Evolutionary conservation across 2,888 invertebrate genomes (phyloP).

Genomic region (Liopterus haemorrhoidalis): DNA sequence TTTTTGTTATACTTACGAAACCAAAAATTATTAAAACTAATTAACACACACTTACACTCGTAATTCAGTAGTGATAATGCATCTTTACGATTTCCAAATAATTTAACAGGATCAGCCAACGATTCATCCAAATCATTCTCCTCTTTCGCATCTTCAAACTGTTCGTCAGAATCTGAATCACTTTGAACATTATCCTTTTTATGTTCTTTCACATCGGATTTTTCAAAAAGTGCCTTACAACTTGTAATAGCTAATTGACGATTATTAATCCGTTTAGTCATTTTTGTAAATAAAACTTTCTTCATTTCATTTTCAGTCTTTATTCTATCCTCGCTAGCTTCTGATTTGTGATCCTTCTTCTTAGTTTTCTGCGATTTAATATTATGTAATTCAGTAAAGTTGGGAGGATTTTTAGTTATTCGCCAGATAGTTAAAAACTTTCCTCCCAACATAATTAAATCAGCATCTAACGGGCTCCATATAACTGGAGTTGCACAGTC

Average conservation of each 20-base stretch:
- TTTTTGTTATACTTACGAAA: no score
- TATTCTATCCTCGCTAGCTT: slow-evolving; percentile 13
- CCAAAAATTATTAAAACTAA: not conserved
- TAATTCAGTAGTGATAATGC: slow-evolving; percentile 30
- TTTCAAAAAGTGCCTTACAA: not conserved
- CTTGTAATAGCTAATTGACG: not conserved
- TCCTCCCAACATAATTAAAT: slow-evolving; percentile 60
- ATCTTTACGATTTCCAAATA: slow-evolving; percentile 35
- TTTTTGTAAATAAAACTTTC: no score
- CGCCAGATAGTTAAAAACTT: slow-evolving; percentile 64
- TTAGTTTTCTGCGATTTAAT: slow-evolving; percentile 9
- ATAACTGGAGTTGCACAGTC: slow-evolving; percentile 52
- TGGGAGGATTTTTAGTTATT: slow-evolving; percentile 46
- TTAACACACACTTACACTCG: slow-evolving; percentile 40
- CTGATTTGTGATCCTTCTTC: no score
- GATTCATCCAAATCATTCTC: slow-evolving; percentile 3
- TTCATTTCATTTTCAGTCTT: no score
- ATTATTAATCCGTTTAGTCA: no score
- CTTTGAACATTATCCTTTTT: slow-evolving; percentile 3
- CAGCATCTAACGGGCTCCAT: slow-evolving; percentile 61
- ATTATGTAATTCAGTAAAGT: slow-evolving; percentile 38
- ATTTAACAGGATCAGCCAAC: slow-evolving; percentile 19
- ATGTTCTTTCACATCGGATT: not conserved
- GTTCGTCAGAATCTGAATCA: not conserved
- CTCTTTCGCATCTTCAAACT: not conserved